A percentile compares a stretch with the other conserved stretches of the same genome.
These are phyloP conservation scores for Chelonus formosanus DNA, from an alignment of 2,888 invertebrate species.

Conservation along the genomic window DNA sequence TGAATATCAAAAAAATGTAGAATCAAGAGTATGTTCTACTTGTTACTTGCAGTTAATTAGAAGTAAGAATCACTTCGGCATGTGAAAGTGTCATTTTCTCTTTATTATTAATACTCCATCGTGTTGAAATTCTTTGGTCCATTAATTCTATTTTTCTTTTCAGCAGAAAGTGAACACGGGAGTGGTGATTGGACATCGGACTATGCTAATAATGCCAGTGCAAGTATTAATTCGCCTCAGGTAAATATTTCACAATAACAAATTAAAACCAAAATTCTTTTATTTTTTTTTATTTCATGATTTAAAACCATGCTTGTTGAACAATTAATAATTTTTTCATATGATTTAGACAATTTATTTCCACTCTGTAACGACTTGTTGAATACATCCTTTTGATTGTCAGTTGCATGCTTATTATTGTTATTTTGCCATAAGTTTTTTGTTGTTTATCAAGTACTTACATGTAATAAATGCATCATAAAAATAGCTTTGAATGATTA, in stretches of 20 bases:
- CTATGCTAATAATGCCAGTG: conserved; percentile 47
- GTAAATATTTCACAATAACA: conserved; percentile 43
- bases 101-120: too few species aligned
- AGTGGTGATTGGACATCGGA: conserved; percentile 54
- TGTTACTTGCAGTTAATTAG: conserved; percentile 72
- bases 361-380: conserved; percentile 59
- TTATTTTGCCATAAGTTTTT: not conserved
- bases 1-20: conserved; percentile 77
- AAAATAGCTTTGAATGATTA: not conserved
- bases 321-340: conserved; percentile 20
- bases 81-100: not conserved
- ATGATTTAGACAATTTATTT: conserved; percentile 3
- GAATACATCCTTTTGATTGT: conserved; percentile 55
- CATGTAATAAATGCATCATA: too few species aligned
- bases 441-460: too few species aligned
- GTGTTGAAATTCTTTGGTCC: too few species aligned
- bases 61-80: conserved; percentile 53
- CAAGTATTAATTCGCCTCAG: conserved; percentile 57
- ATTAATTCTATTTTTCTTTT: conserved; percentile 30
- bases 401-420: conserved; percentile 24
- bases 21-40: conserved; percentile 79
- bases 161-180: conserved; percentile 57
- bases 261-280: not conserved
- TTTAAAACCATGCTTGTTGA: conserved; percentile 25
- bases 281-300: conserved; percentile 1